Conservation (phyloP, 1,140 invertebrate species). For the Episyrphus balteatus region DNA sequence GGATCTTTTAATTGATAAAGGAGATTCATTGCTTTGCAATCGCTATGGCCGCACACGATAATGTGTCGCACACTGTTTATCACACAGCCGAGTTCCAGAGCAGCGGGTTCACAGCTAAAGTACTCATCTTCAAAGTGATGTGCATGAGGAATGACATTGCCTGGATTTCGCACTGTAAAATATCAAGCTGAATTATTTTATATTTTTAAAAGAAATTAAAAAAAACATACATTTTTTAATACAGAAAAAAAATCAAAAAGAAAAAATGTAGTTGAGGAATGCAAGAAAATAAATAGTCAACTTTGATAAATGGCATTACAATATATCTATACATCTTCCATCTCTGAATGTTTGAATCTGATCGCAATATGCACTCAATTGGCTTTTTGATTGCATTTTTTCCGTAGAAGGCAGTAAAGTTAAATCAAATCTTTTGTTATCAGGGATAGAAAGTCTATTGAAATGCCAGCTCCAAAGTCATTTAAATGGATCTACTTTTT, state of each 20-base stretch:
- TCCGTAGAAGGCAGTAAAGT: no score
- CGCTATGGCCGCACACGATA: slow-evolving; percentile 93
- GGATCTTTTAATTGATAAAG: slow-evolving; percentile 71
- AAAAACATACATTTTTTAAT: neutral
- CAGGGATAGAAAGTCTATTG: no score
- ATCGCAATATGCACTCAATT: no score
- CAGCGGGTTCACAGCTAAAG: slow-evolving; percentile 87
- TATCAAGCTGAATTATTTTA: neutral
- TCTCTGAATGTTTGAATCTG: no score
- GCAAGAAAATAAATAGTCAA: no score
- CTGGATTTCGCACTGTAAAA: slow-evolving; percentile 77
- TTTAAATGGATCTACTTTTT: no score
- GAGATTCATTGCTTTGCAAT: slow-evolving; percentile 95
- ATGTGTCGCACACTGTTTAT: slow-evolving; percentile 88
- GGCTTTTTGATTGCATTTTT: no score
- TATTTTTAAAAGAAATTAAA: neutral
- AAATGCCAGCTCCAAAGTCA: no score
- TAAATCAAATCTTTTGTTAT: no score
- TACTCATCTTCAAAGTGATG: slow-evolving; percentile 75
- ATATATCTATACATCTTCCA: no score
- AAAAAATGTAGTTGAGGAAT: slow-evolving; percentile 6
- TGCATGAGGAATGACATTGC: slow-evolving; percentile 84
- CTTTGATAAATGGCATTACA: no score
- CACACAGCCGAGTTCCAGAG: slow-evolving; percentile 84
- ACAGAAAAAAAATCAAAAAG: neutral